phyloP scores from a whole-genome alignment of 2,888 invertebrate species.

The Tachina fera region DNA sequence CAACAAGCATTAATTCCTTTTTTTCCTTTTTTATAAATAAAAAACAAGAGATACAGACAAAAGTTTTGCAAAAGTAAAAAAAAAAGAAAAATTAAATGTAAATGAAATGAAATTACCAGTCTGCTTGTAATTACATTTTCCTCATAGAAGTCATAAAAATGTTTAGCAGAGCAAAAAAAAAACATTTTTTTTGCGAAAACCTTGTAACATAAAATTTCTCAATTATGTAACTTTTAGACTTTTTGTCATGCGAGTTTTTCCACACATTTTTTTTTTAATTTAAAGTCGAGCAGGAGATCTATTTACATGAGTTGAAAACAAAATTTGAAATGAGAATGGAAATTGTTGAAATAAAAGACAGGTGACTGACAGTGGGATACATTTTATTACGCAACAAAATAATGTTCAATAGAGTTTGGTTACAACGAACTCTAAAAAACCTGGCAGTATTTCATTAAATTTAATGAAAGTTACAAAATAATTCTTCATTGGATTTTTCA shows the following conservation, averaged over 20 bases:
- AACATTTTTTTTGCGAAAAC: background rate
- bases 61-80: background rate
- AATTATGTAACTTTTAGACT: conserved; percentile 9
- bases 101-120: conserved; percentile 1
- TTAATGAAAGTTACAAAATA: too few relatives aligned
- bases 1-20: conserved; percentile 45
- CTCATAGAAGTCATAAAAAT: conserved; percentile 19
- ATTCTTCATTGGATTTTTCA: too few relatives aligned
- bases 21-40: conserved; percentile 3
- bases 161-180: background rate
- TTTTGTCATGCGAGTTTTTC: background rate
- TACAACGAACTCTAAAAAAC: too few relatives aligned
- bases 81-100: background rate
- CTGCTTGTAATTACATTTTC: conserved; percentile 27
- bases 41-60: background rate
- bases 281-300: background rate
- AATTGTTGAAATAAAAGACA: background rate
- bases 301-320: background rate
- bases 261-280: background rate
- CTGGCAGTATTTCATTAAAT: too few relatives aligned
- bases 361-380: too few relatives aligned
- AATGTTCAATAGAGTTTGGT: too few relatives aligned
- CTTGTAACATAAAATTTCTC: background rate
- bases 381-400: too few relatives aligned
- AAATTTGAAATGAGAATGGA: background rate